These are phyloP conservation scores for Slavum lentiscoides DNA, from an alignment of 2,888 invertebrate species.

Conservation along the genomic window DNA sequence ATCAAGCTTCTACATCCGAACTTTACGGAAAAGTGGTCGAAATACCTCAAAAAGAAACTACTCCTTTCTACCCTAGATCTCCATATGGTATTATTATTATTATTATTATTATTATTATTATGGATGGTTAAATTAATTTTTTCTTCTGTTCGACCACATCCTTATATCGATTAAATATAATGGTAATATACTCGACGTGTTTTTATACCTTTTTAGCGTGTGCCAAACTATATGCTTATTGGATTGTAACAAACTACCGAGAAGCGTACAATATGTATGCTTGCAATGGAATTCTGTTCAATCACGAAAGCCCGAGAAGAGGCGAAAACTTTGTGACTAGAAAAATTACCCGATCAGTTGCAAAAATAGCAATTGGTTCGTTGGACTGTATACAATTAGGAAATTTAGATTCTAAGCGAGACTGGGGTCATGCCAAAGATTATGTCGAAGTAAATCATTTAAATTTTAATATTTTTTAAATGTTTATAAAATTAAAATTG, in stretches of 20 bases:
- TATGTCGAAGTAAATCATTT: conserved; percentile 77
- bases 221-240: conserved; percentile 92
- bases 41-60: conserved; percentile 90
- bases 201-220: conserved; percentile 69
- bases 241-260: conserved; percentile 94
- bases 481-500: conserved; percentile 2
- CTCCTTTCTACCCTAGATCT: conserved; percentile 94
- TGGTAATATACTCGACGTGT: background rate
- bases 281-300: conserved; percentile 94
- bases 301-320: conserved; percentile 92
- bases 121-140: background rate
- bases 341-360: conserved; percentile 95
- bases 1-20: conserved; percentile 96
- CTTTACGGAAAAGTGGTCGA: conserved; percentile 91
- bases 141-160: background rate
- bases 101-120: conserved; percentile 60
- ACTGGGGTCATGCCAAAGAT: conserved; percentile 98
- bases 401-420: conserved; percentile 90
- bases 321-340: conserved; percentile 99
- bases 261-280: conserved; percentile 95
- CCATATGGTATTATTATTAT: conserved; percentile 78
- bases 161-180: background rate
- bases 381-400: conserved; percentile 87
- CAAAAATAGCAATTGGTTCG: conserved; percentile 89
- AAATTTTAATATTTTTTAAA: background rate